These are phyloP conservation scores for Neoaliturus tenellus DNA, from an alignment of 2,888 invertebrate genomes.

Conservation along the genomic window DNA sequence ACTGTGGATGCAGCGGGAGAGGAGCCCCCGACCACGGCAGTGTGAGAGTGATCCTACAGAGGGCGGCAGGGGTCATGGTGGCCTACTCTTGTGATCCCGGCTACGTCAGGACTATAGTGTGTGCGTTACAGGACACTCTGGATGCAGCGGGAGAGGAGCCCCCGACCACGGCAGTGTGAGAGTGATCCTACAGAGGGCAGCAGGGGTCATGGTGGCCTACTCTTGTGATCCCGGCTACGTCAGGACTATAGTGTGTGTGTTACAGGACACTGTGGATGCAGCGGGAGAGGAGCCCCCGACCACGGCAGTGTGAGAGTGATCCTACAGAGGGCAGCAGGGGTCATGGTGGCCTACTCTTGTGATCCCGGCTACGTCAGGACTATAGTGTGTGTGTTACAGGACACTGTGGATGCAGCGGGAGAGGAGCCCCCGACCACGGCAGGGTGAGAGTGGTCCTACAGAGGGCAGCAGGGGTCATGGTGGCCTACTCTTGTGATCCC, in stretches of 20 bases:
- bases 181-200: slow-evolving; percentile 13
- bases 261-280: neutral
- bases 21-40: neutral
- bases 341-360: slow-evolving; percentile 20
- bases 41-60: slow-evolving; percentile 21
- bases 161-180: slow-evolving; percentile 17
- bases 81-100: neutral
- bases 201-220: slow-evolving; percentile 19
- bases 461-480: slow-evolving; percentile 2
- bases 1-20: neutral
- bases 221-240: neutral
- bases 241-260: no score
- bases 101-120: neutral
- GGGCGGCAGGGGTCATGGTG: slow-evolving; percentile 6
- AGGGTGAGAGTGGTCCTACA: slow-evolving; percentile 18
- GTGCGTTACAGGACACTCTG: neutral
- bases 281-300: neutral
- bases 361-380: neutral
- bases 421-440: slow-evolving; percentile 4
- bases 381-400: neutral
- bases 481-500: neutral
- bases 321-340: neutral
- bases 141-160: neutral
- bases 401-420: neutral
- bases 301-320: slow-evolving; percentile 24